Conservation (phyloP, 2,113 vertebrate genomes). For the Clarias gariepinus region DNA sequence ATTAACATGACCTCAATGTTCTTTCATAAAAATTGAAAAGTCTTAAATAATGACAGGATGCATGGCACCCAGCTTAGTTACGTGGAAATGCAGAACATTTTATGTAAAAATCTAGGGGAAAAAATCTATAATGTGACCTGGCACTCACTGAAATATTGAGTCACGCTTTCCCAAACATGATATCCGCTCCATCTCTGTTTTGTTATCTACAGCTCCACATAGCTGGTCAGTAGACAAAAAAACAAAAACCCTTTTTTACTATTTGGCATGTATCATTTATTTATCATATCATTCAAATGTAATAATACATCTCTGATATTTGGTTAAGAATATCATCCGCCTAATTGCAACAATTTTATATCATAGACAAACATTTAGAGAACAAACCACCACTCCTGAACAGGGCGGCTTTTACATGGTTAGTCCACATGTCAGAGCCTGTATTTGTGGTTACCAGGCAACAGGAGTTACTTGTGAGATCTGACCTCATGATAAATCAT, state of each 20-base stretch:
- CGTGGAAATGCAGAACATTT: neutral
- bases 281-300: neutral
- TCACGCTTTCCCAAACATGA: neutral
- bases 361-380: neutral
- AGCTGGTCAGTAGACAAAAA: neutral
- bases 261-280: neutral
- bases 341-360: neutral
- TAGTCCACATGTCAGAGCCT: constrained; percentile 10
- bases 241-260: neutral
- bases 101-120: neutral
- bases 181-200: constrained; percentile 4
- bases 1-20: neutral
- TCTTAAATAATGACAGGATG: neutral
- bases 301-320: neutral
- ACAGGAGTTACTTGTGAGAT: constrained; percentile 39
- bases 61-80: neutral
- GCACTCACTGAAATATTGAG: neutral
- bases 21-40: neutral
- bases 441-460: constrained; percentile 52
- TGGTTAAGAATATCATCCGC: neutral
- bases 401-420: neutral
- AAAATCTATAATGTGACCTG: neutral
- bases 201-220: neutral
- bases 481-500: constrained; percentile 44
- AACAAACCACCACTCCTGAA: neutral